These are phyloP conservation scores for Trachythela sp. DNA, from an alignment of 64 coral and sea anemone genomes.

Conservation along the genomic window DNA sequence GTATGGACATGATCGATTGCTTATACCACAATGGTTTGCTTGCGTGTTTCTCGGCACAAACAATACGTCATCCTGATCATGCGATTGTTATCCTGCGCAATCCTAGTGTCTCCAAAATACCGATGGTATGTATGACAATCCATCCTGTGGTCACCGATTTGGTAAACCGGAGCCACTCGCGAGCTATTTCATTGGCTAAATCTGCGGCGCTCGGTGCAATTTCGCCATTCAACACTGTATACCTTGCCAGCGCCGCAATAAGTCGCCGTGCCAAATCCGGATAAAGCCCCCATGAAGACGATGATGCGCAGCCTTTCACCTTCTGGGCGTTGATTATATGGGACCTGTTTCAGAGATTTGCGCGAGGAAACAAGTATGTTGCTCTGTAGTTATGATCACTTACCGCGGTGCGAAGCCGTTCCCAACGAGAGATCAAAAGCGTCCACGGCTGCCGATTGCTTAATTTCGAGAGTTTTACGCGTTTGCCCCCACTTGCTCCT, in stretches of 20 bases:
- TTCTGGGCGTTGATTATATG: neutral
- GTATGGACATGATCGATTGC: too few relatives aligned
- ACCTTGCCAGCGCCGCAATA: too few relatives aligned
- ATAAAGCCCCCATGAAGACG: too few relatives aligned
- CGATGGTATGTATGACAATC: neutral
- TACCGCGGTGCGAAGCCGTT: slow-evolving; percentile 32
- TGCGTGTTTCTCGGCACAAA: too few relatives aligned
- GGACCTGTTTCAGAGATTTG: neutral
- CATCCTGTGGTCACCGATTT: neutral
- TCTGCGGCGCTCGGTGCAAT: too few relatives aligned
- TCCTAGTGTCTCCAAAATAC: neutral
- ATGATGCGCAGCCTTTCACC: neutral
- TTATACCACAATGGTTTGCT: too few relatives aligned
- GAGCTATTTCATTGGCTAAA: too few relatives aligned
- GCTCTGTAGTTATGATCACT: neutral
- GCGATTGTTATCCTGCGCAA: neutral
- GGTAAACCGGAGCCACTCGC: too few relatives aligned
- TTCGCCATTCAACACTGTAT: too few relatives aligned
- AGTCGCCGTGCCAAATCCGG: too few relatives aligned
- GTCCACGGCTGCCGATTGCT: slow-evolving; percentile 18
- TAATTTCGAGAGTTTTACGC: slow-evolving; percentile 26
- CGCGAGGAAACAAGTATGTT: neutral
- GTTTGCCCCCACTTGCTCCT: too few relatives aligned
- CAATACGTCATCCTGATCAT: too few relatives aligned
- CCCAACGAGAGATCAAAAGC: slow-evolving; percentile 35